Evolutionary conservation across 2,113 vertebrate species (phyloP).

Genomic region (Ranitomeya imitator): DNA sequence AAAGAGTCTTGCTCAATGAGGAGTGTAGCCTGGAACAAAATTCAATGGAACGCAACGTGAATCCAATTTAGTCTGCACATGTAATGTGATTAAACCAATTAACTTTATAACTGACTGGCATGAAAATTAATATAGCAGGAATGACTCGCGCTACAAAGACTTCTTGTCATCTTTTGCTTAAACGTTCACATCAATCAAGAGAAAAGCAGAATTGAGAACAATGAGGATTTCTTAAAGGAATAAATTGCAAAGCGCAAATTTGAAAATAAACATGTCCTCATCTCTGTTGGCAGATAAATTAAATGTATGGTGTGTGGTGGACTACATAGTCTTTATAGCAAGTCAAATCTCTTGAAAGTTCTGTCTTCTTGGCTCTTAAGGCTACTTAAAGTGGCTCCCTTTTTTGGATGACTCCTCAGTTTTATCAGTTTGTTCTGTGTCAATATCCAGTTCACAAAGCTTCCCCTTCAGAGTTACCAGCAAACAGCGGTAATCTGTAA

Average conservation of each 20-base stretch:
- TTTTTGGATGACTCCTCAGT: too few relatives aligned
- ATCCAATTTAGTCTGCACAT: conserved; percentile 58
- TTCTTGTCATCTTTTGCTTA: conserved; percentile 46
- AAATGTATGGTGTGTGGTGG: background rate
- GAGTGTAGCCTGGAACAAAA: conserved; percentile 60
- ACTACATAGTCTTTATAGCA: too few relatives aligned
- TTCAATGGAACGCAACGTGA: conserved; percentile 54
- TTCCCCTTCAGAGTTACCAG: too few relatives aligned
- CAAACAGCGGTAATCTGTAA: too few relatives aligned
- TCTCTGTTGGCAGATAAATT: background rate
- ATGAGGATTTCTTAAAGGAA: background rate
- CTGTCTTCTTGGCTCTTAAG: too few relatives aligned
- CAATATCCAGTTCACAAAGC: too few relatives aligned
- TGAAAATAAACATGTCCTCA: background rate
- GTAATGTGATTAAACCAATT: conserved; percentile 68
- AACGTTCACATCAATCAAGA: conserved; percentile 66
- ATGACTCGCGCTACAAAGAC: conserved; percentile 62
- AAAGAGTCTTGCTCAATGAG: conserved; percentile 62
- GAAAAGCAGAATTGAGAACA: conserved; percentile 49
- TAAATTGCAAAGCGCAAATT: background rate
- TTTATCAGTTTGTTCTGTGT: too few relatives aligned
- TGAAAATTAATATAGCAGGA: conserved; percentile 68
- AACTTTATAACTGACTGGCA: conserved; percentile 69
- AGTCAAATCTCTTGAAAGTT: too few relatives aligned
- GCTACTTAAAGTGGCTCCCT: too few relatives aligned